Evolutionary conservation across 2,888 invertebrate species (phyloP).

Genomic region (Agapetus fuscipes): DNA sequence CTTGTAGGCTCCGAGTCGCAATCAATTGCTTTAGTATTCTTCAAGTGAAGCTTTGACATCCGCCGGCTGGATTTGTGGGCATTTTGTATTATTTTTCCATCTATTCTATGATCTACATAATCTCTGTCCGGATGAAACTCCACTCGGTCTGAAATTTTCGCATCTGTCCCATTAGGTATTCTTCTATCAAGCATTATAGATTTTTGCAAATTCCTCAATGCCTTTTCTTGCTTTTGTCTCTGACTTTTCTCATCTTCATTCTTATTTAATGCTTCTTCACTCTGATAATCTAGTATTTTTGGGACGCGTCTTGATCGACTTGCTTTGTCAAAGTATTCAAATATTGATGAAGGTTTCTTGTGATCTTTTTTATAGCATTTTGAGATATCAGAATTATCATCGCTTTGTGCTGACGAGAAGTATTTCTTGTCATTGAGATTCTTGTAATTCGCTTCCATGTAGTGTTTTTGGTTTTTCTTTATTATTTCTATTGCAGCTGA

Average conservation of each 20-base stretch:
- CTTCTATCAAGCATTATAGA: slow-evolving; percentile 10
- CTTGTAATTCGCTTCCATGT: slow-evolving; percentile 40
- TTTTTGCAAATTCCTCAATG: slow-evolving; percentile 2
- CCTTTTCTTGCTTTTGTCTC: slow-evolving; percentile 1
- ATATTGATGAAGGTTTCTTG: slow-evolving; percentile 12
- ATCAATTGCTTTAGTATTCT: slow-evolving; percentile 65
- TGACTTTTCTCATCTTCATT: slow-evolving; percentile 4
- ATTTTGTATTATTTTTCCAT: slow-evolving; percentile 44
- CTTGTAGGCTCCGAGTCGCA: slow-evolving; percentile 65
- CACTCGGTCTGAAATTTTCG: slow-evolving; percentile 33
- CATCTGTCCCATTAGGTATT: slow-evolving; percentile 25
- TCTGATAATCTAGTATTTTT: slow-evolving; percentile 5
- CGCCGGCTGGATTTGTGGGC: slow-evolving; percentile 45
- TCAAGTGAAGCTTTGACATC: slow-evolving; percentile 39
- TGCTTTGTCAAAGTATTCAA: slow-evolving; percentile 15
- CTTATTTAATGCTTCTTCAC: slow-evolving; percentile 6
- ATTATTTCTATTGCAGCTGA: slow-evolving; percentile 48
- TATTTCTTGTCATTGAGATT: slow-evolving; percentile 35
- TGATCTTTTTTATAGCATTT: slow-evolving; percentile 18
- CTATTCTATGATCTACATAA: slow-evolving; percentile 38
- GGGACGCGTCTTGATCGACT: slow-evolving; percentile 3
- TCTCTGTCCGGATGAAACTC: slow-evolving; percentile 41
- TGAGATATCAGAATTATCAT: slow-evolving; percentile 21
- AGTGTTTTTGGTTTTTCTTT: slow-evolving; percentile 48
- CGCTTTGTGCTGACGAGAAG: slow-evolving; percentile 23